A percentile compares a stretch with the other conserved stretches of the same genome.
phyloP scores from a whole-genome alignment of 1,140 invertebrate genomes.

The Metaphire vulgaris region DNA sequence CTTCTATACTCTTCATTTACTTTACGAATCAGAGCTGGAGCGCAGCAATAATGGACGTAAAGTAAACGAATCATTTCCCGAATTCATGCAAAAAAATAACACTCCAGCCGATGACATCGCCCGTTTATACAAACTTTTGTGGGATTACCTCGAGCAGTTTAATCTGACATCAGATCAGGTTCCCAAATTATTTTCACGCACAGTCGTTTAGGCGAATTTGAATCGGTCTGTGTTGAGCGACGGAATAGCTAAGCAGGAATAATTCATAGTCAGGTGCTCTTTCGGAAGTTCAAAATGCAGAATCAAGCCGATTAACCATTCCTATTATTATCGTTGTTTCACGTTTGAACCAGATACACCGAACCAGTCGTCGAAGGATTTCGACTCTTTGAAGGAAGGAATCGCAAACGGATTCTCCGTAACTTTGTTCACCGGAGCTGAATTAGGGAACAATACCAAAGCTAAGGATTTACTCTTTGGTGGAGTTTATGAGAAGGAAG shows the following conservation, averaged over 20 bases:
- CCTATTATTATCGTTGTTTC: not conserved
- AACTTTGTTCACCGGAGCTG: not conserved
- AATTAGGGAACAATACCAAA: not conserved
- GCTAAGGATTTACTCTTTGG: not conserved
- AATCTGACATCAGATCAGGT: not conserved
- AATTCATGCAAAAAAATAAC: not conserved
- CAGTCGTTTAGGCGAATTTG: not conserved
- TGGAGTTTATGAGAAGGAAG: not conserved
- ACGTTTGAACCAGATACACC: not conserved
- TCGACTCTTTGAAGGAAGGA: not conserved
- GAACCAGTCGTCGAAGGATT: not conserved
- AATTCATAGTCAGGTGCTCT: not conserved
- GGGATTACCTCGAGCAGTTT: not conserved
- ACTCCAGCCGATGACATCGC: not conserved
- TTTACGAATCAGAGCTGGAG: not conserved
- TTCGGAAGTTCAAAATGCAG: not conserved
- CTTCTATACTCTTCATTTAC: not conserved
- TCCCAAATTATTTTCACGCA: not conserved
- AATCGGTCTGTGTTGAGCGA: not conserved
- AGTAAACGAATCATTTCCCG: not conserved
- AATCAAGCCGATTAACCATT: not conserved
- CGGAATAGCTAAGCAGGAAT: not conserved
- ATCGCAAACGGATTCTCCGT: not conserved
- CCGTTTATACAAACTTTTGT: too few species aligned
- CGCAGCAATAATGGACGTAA: not conserved